These are phyloP conservation scores for Candoia aspera DNA, from an alignment of 2,113 vertebrate species.

Conservation along the genomic window DNA sequence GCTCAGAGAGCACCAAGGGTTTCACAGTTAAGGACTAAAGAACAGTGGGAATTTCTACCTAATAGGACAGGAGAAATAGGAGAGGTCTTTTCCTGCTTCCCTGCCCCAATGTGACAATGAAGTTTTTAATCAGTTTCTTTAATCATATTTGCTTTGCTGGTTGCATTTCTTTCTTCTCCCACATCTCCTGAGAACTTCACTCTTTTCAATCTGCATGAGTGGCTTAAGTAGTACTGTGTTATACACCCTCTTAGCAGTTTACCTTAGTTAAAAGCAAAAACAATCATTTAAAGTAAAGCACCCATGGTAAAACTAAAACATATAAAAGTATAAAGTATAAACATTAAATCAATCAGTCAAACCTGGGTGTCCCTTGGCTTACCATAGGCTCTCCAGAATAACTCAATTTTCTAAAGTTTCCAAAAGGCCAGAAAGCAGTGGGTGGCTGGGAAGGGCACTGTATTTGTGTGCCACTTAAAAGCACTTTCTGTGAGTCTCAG, in stretches of 20 bases:
- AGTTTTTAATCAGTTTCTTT: background rate
- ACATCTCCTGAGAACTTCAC: too few species aligned
- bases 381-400: background rate
- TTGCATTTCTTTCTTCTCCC: background rate
- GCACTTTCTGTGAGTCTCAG: background rate
- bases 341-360: background rate
- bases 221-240: too few species aligned
- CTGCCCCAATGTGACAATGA: background rate
- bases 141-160: background rate
- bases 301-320: background rate
- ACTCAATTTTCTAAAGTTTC: background rate
- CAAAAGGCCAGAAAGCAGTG: background rate
- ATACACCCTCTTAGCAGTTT: background rate
- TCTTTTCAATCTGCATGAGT: too few species aligned
- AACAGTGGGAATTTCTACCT: background rate
- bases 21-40: background rate
- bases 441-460: background rate
- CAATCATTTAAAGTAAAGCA: background rate
- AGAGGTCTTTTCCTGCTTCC: background rate
- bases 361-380: background rate
- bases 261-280: background rate
- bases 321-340: background rate
- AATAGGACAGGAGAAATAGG: background rate
- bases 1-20: background rate
- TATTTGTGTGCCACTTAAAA: background rate